A percentile compares a stretch with the other conserved stretches of the same genome.
Conservation (phyloP, 2,888 invertebrate genomes). For the Polydrusus cervinus region DNA sequence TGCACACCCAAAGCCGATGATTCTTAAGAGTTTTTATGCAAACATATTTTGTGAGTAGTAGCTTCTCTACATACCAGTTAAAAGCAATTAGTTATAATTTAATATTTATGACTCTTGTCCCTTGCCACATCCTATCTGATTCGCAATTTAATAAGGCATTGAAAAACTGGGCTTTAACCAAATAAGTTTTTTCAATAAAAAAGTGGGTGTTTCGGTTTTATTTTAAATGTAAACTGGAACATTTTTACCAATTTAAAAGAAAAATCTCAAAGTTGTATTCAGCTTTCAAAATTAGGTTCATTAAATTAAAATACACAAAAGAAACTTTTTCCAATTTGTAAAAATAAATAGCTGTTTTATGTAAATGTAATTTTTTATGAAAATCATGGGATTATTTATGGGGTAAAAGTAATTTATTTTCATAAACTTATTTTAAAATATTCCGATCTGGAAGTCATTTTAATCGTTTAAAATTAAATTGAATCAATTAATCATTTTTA, state of each 20-base stretch:
- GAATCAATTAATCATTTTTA: slow-evolving; percentile 1
- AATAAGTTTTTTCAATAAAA: no score
- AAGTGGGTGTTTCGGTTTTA: no score
- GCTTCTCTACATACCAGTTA: no score
- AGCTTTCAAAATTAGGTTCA: neutral
- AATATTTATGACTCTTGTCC: no score
- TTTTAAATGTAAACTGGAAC: no score
- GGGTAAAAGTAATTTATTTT: slow-evolving; percentile 4
- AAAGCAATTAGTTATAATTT: no score
- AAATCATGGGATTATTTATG: slow-evolving; percentile 5
- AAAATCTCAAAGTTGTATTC: neutral
- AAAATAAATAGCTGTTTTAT: slow-evolving; percentile 2
- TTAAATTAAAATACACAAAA: neutral
- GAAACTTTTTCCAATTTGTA: slow-evolving; percentile 5
- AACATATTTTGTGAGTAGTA: no score
- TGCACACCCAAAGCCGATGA: no score
- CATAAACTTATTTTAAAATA: neutral
- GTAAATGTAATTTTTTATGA: slow-evolving; percentile 2
- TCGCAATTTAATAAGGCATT: no score
- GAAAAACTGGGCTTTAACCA: no score
- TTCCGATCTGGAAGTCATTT: neutral
- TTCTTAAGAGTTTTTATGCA: no score
- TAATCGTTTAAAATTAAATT: neutral
- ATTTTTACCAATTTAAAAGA: neutral
- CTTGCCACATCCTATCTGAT: no score